phyloP scores from a whole-genome alignment of 1,140 invertebrate species.

The Calliopsis andreniformis region DNA sequence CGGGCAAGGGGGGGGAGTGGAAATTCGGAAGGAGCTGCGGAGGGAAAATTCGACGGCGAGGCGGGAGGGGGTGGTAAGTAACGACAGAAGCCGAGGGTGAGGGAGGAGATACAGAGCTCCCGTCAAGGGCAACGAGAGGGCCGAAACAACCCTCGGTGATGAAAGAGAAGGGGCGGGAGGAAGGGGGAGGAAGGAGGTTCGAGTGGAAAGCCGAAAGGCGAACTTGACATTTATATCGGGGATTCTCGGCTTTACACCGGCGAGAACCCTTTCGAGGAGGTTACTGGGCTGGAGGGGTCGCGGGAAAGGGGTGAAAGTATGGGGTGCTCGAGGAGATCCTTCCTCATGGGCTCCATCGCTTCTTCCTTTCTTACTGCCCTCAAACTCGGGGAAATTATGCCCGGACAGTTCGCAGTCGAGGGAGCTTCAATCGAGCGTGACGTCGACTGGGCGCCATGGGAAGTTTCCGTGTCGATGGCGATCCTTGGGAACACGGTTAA shows the following conservation, averaged over 20 bases:
- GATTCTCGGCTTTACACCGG: slow-evolving; percentile 80
- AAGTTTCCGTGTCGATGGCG: slow-evolving; percentile 20
- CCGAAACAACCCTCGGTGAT: slow-evolving; percentile 62
- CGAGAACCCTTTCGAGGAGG: slow-evolving; percentile 68
- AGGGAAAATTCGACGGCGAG: slow-evolving; percentile 2
- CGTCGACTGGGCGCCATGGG: neutral
- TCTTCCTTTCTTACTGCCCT: slow-evolving; percentile 5
- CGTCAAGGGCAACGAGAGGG: slow-evolving; percentile 66
- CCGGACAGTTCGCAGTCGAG: slow-evolving; percentile 13
- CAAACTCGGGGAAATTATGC: slow-evolving; percentile 46
- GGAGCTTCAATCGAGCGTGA: slow-evolving; percentile 38
- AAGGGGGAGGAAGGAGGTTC: slow-evolving; percentile 9
- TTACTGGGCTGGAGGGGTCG: slow-evolving; percentile 35
- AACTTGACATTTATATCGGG: slow-evolving; percentile 81
- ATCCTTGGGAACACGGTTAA: neutral
- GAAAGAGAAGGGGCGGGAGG: slow-evolving; percentile 52
- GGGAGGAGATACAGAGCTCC: slow-evolving; percentile 45
- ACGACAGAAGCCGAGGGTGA: slow-evolving; percentile 45
- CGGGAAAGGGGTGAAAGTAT: slow-evolving; percentile 18
- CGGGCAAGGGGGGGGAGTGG: slow-evolving; percentile 47
- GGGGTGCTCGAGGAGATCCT: slow-evolving; percentile 30
- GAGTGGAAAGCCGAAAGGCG: slow-evolving; percentile 75
- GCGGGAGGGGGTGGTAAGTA: slow-evolving; percentile 41
- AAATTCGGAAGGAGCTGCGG: slow-evolving; percentile 49
- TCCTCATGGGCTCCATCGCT: slow-evolving; percentile 15